Evolutionary conservation across 2,888 invertebrate genomes (phyloP), one percentile per base, ranked within the genome.

Genomic region (Pogonocherus hispidulus): DNA sequence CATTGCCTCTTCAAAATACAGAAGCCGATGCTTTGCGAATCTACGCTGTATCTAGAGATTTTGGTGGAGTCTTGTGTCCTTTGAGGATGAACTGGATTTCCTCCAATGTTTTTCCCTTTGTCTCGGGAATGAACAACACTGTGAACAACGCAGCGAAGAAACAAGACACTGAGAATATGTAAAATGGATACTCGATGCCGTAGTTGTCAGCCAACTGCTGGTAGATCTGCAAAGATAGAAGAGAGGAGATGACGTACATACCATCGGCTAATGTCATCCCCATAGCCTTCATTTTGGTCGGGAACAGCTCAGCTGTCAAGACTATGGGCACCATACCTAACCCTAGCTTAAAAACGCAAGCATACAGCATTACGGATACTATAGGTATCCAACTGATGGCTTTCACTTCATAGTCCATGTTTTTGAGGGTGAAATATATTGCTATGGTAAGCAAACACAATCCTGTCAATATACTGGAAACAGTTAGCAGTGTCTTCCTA

Each of bases 271-370:
- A 66, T 0, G 85, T 82, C 84, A 84, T 84, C 6, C 84, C 84
- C 78, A 83, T 81, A 1, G 84, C 85, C 75, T 85, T 85, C 3
- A 84, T 81, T 69, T 81, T 82, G 3, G 84, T 81, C 0, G 85
- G 84, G 66, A 85, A 85, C n/a, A 85, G 66, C 70, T 85, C 85
- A 0, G 83, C 84, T 5, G 84, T 84, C 70, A 84, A 77, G 0
- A 85, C 83, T 27, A 84, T 84, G 0, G 85, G 84, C 5, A 85
- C 82, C 52, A 83, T 80, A 1, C 84, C 85, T n/a, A 85, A 69
- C 0, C 85, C 85, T 22, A 82, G 78, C 73, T 84, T 83, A 55
- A 83, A 84, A 3, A 80, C 78, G 9, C 77, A 74, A 0, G 85
- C 85, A 69, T 85, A 85, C 14, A 80, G 65, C 80, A 85, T 82